Evolutionary conservation across 1,140 invertebrate species (phyloP), one percentile per base, ranked within the genome.

Genomic region (Philaenus spumarius): DNA sequence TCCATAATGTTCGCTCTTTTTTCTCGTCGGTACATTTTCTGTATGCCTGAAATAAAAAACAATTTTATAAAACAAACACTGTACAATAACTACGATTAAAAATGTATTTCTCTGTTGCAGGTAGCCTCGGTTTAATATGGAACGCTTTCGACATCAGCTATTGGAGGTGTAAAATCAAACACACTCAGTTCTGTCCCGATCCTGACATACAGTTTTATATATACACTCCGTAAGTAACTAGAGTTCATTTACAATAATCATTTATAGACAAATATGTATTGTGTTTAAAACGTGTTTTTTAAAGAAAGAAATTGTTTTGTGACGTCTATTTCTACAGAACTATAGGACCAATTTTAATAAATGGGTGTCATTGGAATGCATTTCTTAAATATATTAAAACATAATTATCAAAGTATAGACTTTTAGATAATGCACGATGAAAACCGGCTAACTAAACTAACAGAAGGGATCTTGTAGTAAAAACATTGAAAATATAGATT

Each of bases 191-290:
- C 19, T 84, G 82, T 70, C 82, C 82, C 4, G 80, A 82, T 65
- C 73, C 72, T 57, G 81, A 83, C 62, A 80, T 84, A 40, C 78
- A 76, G 67, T 79, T 81, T 66, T 82, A 75, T 68, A 68, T 82
- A 55, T 82, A 79, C 61, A 78, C 78, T 19, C 77, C 75, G 82
- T 82, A 75, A 81, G 78, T 51, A 77, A 68, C 6, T 3, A 15
- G 37, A 54, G 48, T n/a, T 15, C n/a, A 47, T 22, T 2, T 40
- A 15, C 17, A 5, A 51, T 34, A 52, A 37, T 37, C 2, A 55
- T 34, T 24, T 24, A 14, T 24, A 48, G 37, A 47, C 26, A 54
- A 45, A 30, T 34, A 14, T 39, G 3, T 22, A 2, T n/a, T 42
- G 15, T 46, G 37, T 43, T 14, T 20, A 62, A 43, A 62, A 15